These are phyloP conservation scores for Heliconius nattereri DNA, from an alignment of 1,140 invertebrate species.

Conservation along the genomic window DNA sequence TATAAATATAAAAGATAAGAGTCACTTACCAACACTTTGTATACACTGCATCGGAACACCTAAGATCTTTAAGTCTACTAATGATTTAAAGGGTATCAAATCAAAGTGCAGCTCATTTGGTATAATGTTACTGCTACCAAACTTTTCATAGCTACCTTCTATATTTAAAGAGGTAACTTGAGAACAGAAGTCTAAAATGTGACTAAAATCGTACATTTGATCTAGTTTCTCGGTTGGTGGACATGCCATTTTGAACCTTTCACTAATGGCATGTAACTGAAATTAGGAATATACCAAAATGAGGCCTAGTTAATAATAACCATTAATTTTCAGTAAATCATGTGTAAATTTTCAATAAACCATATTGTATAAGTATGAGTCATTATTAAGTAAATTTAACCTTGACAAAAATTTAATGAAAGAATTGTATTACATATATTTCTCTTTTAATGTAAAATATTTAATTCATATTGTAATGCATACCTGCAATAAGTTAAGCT, in stretches of 20 bases:
- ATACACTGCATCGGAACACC: constrained; percentile 85
- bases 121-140: constrained; percentile 90
- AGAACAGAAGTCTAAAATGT: constrained; percentile 94
- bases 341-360: not conserved
- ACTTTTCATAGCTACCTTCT: constrained; percentile 83
- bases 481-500: constrained; percentile 89
- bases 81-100: constrained; percentile 88
- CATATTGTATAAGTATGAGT: constrained; percentile 9
- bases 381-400: constrained; percentile 8
- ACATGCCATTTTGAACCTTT: constrained; percentile 92
- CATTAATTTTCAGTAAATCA: not conserved
- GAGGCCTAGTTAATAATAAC: not conserved
- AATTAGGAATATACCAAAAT: constrained; percentile 49
- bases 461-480: constrained; percentile 21
- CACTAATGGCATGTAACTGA: constrained; percentile 93
- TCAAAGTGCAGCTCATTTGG: constrained; percentile 91
- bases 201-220: constrained; percentile 90
- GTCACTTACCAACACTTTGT: constrained; percentile 82
- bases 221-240: constrained; percentile 87
- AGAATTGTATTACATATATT: constrained; percentile 12
- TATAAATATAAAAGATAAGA: not conserved
- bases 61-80: constrained; percentile 84
- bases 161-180: constrained; percentile 86
- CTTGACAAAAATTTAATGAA: not conserved
- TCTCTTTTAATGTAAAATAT: constrained; percentile 14